Conservation (phyloP, 2,888 invertebrate species). For the Rhorus exstirpatorius region DNA sequence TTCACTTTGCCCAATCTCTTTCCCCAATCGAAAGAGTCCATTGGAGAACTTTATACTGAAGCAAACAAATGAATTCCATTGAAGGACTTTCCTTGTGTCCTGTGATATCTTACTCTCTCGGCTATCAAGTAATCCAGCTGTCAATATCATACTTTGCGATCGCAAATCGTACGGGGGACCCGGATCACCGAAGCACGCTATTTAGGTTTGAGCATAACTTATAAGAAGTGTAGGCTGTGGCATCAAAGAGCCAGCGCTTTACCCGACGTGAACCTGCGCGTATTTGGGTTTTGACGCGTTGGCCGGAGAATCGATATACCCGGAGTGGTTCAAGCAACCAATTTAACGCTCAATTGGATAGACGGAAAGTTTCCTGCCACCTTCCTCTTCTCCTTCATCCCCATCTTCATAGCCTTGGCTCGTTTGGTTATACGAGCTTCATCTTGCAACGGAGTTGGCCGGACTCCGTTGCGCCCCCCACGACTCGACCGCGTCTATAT, state of each 20-base stretch:
- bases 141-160: background rate
- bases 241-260: constrained; percentile 30
- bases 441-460: constrained; percentile 76
- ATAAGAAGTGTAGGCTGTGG: background rate
- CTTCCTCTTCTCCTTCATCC: background rate
- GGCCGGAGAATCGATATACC: constrained; percentile 73
- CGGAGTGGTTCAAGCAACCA: constrained; percentile 59
- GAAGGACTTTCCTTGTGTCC: no score
- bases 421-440: constrained; percentile 68
- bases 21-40: no score
- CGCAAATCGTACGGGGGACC: no score
- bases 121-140: no score
- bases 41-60: no score
- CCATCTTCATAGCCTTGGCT: constrained; percentile 58
- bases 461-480: constrained; percentile 79
- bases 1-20: no score
- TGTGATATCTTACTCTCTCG: no score
- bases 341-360: constrained; percentile 75
- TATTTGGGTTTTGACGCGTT: constrained; percentile 69
- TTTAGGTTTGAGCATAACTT: background rate
- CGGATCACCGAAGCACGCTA: constrained; percentile 9
- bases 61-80: no score
- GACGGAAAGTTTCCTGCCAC: constrained; percentile 72
- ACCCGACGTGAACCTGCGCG: constrained; percentile 58
- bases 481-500: constrained; percentile 77